Base-by-base conservation (phyloP, 2,113 vertebrate species). In the Tachuris rubrigastra region DNA sequence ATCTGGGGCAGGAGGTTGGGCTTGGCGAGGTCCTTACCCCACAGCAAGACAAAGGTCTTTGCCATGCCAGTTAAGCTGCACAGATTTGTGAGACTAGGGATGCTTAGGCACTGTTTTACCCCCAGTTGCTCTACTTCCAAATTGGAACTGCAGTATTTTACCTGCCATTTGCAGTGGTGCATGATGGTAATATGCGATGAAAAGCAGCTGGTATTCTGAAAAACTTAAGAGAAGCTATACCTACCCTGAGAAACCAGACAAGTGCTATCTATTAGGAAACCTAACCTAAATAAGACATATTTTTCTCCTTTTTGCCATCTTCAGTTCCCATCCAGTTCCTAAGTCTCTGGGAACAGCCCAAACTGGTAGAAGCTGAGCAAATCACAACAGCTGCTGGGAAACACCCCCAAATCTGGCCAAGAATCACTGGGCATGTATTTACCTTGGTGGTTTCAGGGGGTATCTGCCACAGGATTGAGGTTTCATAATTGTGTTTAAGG, bases 21-120 rank as follows among this genome's bases (percentile, higher is more conserved):
- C 14, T 60, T 6, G 3, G 21, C 0, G 0, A 60, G 21, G 31
- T 73, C 21, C 13, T 71, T 46, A 49, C 11, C 41, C 68, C 35
- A 35, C 12, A 60, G 39, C 5, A 1, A 9, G 9, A 24, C 7
- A 7, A 28, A 56, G 30, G 19, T 12, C 30, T 53, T 30, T n/a
- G 31, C 31, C 33, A 13, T 8, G 17, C 23, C 62, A 42, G 20
- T 1, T 6, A 21, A 25, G 37, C 63, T 37, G 53, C 1, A 8
- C 9, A 67, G 31, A 66, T 72, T 4, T 18, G 17, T 24, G 20
- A 21, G 16, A 8, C 41, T 18, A 23, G 31, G 67, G 65, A n/a
- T 75, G 30, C 28, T 59, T 30, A 13, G 72, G 25, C 44, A 63
- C 21, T 33, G 18, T 24, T 76, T 55, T 41, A 37, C 8, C 19